Conservation (phyloP, 2,888 invertebrate species). For the Biston stratarius region DNA sequence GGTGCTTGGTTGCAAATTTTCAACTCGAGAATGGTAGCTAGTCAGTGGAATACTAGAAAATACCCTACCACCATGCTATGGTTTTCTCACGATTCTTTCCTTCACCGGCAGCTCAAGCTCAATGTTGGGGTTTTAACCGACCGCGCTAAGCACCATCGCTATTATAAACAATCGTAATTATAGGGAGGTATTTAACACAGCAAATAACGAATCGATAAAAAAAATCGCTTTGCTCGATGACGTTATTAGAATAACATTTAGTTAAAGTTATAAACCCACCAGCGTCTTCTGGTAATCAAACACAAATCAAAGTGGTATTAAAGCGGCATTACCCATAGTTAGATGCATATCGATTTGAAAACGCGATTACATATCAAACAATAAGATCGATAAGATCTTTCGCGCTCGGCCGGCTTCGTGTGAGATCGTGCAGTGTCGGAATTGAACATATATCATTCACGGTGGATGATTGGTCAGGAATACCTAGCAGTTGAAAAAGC, state of each 20-base stretch:
- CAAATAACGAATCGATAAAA: no score
- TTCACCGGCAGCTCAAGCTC: no score
- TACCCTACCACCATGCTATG: no score
- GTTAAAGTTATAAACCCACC: conserved; percentile 54
- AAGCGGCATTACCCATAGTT: conserved; percentile 72
- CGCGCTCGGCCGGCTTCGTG: conserved; percentile 48
- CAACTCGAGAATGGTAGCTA: no score
- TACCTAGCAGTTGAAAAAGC: conserved; percentile 1
- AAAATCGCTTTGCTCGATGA: no score
- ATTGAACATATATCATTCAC: conserved; percentile 43
- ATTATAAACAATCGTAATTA: no score
- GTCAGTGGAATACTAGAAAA: no score
- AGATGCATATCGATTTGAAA: conserved; percentile 77
- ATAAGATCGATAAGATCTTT: conserved; percentile 61
- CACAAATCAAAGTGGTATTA: conserved; percentile 79
- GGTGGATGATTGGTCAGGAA: conserved; percentile 38
- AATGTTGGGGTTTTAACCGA: no score
- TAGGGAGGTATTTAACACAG: no score
- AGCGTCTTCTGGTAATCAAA: conserved; percentile 73
- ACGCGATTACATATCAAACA: conserved; percentile 69
- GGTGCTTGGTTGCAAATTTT: no score
- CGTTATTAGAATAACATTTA: neutral
- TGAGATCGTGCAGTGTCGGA: conserved; percentile 38
- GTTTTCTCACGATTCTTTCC: no score
- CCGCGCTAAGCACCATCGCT: no score